A percentile compares a stretch with the other conserved stretches of the same genome.
phyloP scores from a whole-genome alignment of 2,113 vertebrate species.

The Tyto alba region DNA sequence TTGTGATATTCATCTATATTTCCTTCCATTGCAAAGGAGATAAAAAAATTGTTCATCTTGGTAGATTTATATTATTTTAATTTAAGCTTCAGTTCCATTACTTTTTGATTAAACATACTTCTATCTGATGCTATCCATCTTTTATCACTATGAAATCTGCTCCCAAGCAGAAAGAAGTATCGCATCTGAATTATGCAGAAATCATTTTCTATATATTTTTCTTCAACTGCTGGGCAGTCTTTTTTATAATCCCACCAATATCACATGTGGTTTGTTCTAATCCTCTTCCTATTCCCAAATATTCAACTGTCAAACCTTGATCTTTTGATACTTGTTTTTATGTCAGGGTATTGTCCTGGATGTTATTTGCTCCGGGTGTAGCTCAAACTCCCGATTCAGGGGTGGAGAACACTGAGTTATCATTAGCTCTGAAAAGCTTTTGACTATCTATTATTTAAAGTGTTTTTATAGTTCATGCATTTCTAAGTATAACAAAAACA shows the following conservation, averaged over 20 bases:
- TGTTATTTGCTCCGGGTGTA: background rate
- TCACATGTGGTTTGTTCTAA: constrained; percentile 11
- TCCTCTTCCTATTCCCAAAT: constrained; percentile 9
- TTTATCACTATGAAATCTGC: constrained; percentile 53
- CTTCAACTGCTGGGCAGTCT: constrained; percentile 32
- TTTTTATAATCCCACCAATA: constrained; percentile 40
- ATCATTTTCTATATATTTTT: constrained; percentile 50
- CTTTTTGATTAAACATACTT: constrained; percentile 67
- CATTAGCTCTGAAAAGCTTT: background rate
- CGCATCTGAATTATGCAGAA: constrained; percentile 57
- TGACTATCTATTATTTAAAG: background rate
- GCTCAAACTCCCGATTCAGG: background rate
- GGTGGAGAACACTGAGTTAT: background rate
- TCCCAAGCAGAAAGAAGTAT: constrained; percentile 48
- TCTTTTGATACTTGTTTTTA: background rate
- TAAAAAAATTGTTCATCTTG: constrained; percentile 26
- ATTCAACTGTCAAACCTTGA: background rate
- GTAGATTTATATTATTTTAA: constrained; percentile 68
- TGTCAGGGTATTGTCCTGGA: background rate
- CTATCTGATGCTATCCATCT: constrained; percentile 33
- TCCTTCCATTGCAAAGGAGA: background rate
- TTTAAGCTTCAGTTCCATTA: constrained; percentile 54
- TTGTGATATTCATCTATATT: background rate
- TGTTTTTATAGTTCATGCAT: background rate
- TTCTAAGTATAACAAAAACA: background rate